A percentile compares a stretch with the other conserved stretches of the same genome.
phyloP scores from a whole-genome alignment of 2,888 invertebrate genomes.

The Omphaloscelis lunosa region DNA sequence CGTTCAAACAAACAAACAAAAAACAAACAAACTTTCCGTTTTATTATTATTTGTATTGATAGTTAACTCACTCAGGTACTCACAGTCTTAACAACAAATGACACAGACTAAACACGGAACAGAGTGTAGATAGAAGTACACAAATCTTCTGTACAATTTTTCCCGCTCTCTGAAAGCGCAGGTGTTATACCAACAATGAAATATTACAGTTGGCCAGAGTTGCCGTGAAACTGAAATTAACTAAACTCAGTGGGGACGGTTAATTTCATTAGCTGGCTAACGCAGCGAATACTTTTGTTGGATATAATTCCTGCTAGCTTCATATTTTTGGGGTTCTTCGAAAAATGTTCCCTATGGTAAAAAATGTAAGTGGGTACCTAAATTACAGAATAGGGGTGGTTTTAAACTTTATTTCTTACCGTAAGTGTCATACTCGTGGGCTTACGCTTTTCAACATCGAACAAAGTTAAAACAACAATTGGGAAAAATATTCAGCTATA shows the following conservation, averaged over 20 bases:
- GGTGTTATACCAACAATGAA: slow-evolving; percentile 63
- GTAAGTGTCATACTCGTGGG: not conserved
- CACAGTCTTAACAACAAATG: not conserved
- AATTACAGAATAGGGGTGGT: too few species aligned
- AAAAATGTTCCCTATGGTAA: not conserved
- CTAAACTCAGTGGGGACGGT: slow-evolving; percentile 69
- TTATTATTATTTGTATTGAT: too few species aligned
- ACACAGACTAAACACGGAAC: not conserved
- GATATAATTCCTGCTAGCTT: slow-evolving; percentile 56
- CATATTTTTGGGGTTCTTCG: slow-evolving; percentile 59
- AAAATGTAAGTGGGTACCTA: too few species aligned
- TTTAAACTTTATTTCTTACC: not conserved
- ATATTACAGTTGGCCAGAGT: slow-evolving; percentile 68
- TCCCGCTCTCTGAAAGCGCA: slow-evolving; percentile 51
- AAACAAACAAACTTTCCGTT: too few species aligned
- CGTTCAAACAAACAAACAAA: too few species aligned
- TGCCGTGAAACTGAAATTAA: slow-evolving; percentile 68
- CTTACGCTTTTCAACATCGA: not conserved
- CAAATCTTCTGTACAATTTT: slow-evolving; percentile 47
- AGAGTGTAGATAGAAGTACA: slow-evolving; percentile 16
- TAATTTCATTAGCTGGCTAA: slow-evolving; percentile 68
- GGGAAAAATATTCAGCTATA: not conserved
- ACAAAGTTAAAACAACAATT: not conserved
- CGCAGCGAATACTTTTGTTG: slow-evolving; percentile 62
- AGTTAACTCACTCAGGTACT: too few species aligned